Evolutionary conservation across 1,140 invertebrate genomes (phyloP).

Genomic region (Psilanteris sp.): DNA sequence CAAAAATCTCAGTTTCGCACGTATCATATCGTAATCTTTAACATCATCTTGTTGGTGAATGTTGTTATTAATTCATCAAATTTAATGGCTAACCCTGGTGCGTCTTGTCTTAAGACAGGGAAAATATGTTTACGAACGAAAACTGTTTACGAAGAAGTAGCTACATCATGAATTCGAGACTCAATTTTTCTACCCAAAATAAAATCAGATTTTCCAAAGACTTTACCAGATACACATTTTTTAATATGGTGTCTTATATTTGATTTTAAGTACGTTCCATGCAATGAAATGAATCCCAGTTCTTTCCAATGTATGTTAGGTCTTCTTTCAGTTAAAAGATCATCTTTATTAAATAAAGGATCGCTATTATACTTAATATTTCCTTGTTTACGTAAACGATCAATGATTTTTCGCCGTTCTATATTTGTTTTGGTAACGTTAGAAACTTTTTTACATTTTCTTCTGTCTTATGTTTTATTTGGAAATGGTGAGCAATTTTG

Average conservation of each 20-base stretch:
- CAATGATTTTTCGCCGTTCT: background rate
- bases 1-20: slow-evolving; percentile 6
- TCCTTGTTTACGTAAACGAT: background rate
- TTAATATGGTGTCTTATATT: slow-evolving; percentile 1
- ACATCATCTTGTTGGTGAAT: slow-evolving; percentile 2
- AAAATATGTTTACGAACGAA: background rate
- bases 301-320: background rate
- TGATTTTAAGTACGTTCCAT: background rate
- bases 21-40: slow-evolving; percentile 11
- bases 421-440: background rate
- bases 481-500: background rate
- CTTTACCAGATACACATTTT: background rate
- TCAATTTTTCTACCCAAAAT: background rate
- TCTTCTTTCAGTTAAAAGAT: background rate
- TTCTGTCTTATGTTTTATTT: background rate
- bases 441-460: background rate
- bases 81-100: background rate
- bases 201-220: background rate
- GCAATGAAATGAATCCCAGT: background rate
- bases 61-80: background rate
- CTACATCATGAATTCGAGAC: background rate
- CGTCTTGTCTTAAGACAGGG: slow-evolving; percentile 3
- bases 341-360: background rate
- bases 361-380: slow-evolving; percentile 1
- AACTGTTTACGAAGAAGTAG: background rate